Conservation (phyloP, 2,113 vertebrate genomes). For the Embiotoca jacksoni region DNA sequence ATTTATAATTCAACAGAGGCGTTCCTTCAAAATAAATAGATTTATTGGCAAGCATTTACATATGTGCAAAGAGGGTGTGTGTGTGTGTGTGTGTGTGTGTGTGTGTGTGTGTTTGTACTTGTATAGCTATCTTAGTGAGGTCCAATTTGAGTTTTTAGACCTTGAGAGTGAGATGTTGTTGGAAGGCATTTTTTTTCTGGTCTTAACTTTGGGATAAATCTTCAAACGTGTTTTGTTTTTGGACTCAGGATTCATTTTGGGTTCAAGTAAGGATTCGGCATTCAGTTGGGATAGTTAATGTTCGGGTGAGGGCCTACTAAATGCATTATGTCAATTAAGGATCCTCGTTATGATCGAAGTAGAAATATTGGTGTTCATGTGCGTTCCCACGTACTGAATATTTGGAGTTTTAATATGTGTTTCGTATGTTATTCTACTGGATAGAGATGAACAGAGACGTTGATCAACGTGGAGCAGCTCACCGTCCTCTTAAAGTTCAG, state of each 20-base stretch:
- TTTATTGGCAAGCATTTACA: constrained; percentile 74
- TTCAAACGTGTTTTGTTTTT: not conserved
- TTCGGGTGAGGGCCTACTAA: too few relatives aligned
- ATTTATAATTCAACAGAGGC: constrained; percentile 81
- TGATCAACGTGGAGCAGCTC: too few relatives aligned
- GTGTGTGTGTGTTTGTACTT: constrained; percentile 1
- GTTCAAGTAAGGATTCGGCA: not conserved
- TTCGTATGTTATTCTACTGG: too few relatives aligned
- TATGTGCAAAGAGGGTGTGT: constrained; percentile 40
- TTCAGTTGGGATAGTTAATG: not conserved
- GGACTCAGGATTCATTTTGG: not conserved
- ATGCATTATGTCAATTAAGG: too few relatives aligned
- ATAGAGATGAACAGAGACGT: too few relatives aligned
- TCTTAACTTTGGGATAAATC: not conserved
- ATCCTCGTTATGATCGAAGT: too few relatives aligned
- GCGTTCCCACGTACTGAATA: too few relatives aligned
- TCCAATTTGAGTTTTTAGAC: not conserved
- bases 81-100: not conserved
- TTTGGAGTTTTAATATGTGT: too few relatives aligned
- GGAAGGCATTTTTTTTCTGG: not conserved
- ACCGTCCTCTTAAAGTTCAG: too few relatives aligned
- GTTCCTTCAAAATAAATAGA: constrained; percentile 74
- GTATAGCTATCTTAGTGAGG: not conserved
- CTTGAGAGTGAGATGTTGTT: not conserved
- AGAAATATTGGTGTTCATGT: too few relatives aligned